Percentiles rank a stretch among this genome's conserved stretches.
phyloP scores from a whole-genome alignment of 2,797 vertebrate genomes.

The Pseudochromis fuscus region DNA sequence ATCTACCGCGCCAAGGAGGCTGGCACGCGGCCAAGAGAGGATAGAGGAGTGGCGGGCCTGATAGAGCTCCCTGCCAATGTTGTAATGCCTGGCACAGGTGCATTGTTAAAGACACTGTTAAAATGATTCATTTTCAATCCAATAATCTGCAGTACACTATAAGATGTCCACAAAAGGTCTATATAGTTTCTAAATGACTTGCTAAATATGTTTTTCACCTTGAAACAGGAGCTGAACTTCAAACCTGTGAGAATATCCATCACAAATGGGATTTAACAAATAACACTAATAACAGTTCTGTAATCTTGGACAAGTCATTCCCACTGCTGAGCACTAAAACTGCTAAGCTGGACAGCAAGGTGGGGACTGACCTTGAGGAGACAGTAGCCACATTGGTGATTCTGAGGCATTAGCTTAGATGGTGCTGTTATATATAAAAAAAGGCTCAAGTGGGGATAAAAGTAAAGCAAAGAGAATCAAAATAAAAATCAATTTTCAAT shows the following conservation, averaged over 20 bases:
- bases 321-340: conserved; percentile 23
- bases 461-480: conserved; percentile 28
- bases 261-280: conserved; percentile 63
- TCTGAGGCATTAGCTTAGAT: conserved; percentile 3
- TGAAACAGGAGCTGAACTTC: conserved; percentile 67
- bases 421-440: conserved; percentile 18
- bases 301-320: conserved; percentile 45
- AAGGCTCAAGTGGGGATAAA: conserved; percentile 24
- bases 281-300: conserved; percentile 42
- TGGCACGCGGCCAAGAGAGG: conserved; percentile 68
- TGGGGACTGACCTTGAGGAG: conserved; percentile 52
- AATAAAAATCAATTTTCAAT: conserved; percentile 39
- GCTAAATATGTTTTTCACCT: conserved; percentile 77
- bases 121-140: conserved; percentile 80
- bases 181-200: conserved; percentile 74
- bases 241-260: conserved; percentile 57
- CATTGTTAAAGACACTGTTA: conserved; percentile 80
- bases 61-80: conserved; percentile 66
- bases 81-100: conserved; percentile 77
- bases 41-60: conserved; percentile 65
- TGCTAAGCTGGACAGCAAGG: conserved; percentile 16
- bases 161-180: conserved; percentile 73
- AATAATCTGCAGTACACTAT: conserved; percentile 72
- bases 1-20: conserved; percentile 69
- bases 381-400: conserved; percentile 23